Evolutionary conservation across 2,888 invertebrate species (phyloP).

Genomic region (Horisme vitalbata): DNA sequence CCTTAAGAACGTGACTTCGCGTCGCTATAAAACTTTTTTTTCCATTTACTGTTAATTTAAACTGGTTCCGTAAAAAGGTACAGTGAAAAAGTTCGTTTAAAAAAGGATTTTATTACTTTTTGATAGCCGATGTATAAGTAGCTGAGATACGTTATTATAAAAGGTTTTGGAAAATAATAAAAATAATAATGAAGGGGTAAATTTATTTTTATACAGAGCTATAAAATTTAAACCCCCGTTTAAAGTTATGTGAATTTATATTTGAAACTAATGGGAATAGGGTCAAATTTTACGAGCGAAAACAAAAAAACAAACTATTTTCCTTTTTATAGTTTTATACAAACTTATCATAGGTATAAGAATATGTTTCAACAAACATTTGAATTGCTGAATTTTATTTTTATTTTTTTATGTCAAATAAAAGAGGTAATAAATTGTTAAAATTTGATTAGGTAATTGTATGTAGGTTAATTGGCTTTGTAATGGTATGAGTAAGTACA

Average conservation of each 20-base stretch:
- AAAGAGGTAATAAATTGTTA: too few relatives aligned
- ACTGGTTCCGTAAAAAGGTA: conserved; percentile 35
- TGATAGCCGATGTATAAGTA: conserved; percentile 35
- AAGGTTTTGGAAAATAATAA: conserved; percentile 26
- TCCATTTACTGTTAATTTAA: conserved; percentile 37
- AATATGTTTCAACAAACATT: too few relatives aligned
- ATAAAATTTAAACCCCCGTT: conserved; percentile 19
- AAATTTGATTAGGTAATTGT: too few relatives aligned
- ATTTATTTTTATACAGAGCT: conserved; percentile 16
- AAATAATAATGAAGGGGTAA: conserved; percentile 16
- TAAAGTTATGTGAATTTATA: conserved; percentile 12
- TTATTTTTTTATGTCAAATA: too few relatives aligned
- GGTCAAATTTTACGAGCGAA: conserved; percentile 5
- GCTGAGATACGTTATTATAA: conserved; percentile 31
- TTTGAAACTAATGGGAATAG: conserved; percentile 9
- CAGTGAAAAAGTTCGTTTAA: conserved; percentile 30
- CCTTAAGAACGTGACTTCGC: conserved; percentile 35
- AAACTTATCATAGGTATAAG: too few relatives aligned
- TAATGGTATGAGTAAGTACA: background rate
- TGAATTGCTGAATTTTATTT: too few relatives aligned
- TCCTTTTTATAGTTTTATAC: conserved; percentile 4
- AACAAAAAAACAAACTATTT: conserved; percentile 4
- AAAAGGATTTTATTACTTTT: conserved; percentile 35
- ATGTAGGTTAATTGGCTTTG: conserved; percentile 6
- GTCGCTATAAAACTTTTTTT: conserved; percentile 37